Evolutionary conservation across 2,113 vertebrate genomes (phyloP).

Genomic region (Eurystomus gularis): DNA sequence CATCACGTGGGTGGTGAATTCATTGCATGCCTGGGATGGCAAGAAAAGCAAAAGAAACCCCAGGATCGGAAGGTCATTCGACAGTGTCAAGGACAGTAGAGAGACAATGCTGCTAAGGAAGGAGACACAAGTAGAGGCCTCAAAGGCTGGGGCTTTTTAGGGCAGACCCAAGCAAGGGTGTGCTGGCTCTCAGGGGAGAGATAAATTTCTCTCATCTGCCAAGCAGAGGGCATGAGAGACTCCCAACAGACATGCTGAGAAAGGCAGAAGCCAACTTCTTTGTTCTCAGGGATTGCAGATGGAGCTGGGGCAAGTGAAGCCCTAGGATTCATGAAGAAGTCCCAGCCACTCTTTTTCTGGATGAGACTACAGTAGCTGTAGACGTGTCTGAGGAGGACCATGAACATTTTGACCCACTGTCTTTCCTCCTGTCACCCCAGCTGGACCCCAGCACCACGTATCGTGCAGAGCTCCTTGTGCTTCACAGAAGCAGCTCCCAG

Average conservation of each 20-base stretch:
- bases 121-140: neutral
- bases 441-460: neutral
- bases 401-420: neutral
- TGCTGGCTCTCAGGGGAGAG: neutral
- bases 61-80: slow-evolving; percentile 11
- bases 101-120: neutral
- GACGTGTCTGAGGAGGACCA: neutral
- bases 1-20: slow-evolving; percentile 99
- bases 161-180: neutral
- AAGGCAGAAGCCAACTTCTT: neutral
- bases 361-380: neutral
- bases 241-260: neutral
- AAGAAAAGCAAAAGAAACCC: slow-evolving; percentile 56
- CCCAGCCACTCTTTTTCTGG: neutral
- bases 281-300: neutral
- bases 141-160: neutral
- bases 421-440: neutral
- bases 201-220: neutral
- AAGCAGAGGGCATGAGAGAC: neutral
- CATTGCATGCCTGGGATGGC: slow-evolving; percentile 88
- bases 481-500: neutral
- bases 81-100: fast-evolving
- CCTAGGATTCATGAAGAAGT: neutral
- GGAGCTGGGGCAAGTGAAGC: neutral
- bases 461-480: neutral